These are phyloP conservation scores for Pollachius pollachius DNA, from an alignment of 2,113 vertebrate species.

Conservation along the genomic window DNA sequence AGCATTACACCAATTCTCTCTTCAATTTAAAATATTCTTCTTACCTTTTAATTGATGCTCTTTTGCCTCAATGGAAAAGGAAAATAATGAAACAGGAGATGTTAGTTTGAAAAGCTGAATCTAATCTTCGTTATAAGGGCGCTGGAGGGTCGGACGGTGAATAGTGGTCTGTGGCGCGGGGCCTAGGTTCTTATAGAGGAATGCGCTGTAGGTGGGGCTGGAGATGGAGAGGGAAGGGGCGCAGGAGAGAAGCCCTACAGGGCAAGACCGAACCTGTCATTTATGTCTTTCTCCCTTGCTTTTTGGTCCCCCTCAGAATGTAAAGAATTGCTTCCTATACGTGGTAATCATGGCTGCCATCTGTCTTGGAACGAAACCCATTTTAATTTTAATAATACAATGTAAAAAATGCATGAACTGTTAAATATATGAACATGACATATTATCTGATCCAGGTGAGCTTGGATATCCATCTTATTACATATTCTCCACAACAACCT, in stretches of 20 bases:
- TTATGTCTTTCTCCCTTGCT: slow-evolving; percentile 17
- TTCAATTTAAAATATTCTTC: slow-evolving; percentile 4
- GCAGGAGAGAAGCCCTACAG: slow-evolving; percentile 21
- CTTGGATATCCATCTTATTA: too few species aligned
- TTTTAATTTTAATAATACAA: too few species aligned
- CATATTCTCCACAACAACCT: too few species aligned
- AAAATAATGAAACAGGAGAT: neutral
- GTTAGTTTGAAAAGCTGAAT: neutral
- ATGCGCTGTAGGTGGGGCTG: slow-evolving; percentile 49
- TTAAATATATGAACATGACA: too few species aligned
- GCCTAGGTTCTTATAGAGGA: slow-evolving; percentile 58
- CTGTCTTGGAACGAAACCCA: too few species aligned
- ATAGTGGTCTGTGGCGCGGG: neutral
- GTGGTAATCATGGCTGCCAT: too few species aligned
- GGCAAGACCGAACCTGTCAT: slow-evolving; percentile 64
- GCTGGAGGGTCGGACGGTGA: neutral
- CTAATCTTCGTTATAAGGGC: too few species aligned
- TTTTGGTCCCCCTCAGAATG: slow-evolving; percentile 4
- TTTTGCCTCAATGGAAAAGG: slow-evolving; percentile 7
- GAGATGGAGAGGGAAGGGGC: neutral
- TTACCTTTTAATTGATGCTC: slow-evolving; percentile 35
- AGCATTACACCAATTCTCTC: too few species aligned
- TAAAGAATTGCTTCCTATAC: neutral
- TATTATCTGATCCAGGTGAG: too few species aligned
- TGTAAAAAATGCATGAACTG: too few species aligned